Base-by-base conservation (phyloP, 2,797 vertebrate genomes). In the Falco peregrinus region DNA sequence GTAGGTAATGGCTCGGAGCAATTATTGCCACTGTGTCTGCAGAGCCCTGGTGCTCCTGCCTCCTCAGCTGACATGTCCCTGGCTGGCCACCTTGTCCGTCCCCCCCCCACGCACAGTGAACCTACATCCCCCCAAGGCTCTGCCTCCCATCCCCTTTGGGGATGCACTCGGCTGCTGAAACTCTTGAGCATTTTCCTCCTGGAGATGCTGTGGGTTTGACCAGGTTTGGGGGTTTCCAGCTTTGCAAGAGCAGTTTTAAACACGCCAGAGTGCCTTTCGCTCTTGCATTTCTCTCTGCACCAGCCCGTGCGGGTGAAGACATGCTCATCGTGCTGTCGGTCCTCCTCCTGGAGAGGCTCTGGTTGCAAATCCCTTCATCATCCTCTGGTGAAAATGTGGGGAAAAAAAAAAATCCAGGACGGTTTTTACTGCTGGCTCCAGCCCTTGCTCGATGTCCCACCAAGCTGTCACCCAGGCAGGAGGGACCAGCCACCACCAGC, bases 291-390 rank as follows among this genome's bases (percentile, higher is more conserved):
- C 28, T 53, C 81, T 56, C 37, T 57, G 53, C 33, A 11, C 5
- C 74, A 61, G 35, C 68, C 71, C 41, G 29, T 0, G 0, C 1
- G 1, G 25, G 1, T 0, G 29, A 11, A 26, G 39, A 35, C 0
- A 0, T 17, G 10, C 50, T 43, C 0, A 0, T 84, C 74, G 33
- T 22, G 35, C 20, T 76, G 76, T 9, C 6, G 2, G 25, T 71
- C 5, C 50, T 88, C 10, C 53, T 71, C 33, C 59, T 0, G 5
- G 5, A 0, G 3, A 84, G n/a, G 4, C 2, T 61, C 37, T 13
- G n/a, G 11, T 35, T 45, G 29, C 35, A 71, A 63, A 87, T 64
- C 54, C 39, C 75, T 70, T 47, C 48, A 29, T 13, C 79, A 24
- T 18, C 35, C 48, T 41, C 33, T 39, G 56, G 15, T 3, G 5